Percentiles rank a stretch among this genome's conserved stretches.
Conservation (phyloP, 1,140 invertebrate species). For the Drosophila bocki region DNA sequence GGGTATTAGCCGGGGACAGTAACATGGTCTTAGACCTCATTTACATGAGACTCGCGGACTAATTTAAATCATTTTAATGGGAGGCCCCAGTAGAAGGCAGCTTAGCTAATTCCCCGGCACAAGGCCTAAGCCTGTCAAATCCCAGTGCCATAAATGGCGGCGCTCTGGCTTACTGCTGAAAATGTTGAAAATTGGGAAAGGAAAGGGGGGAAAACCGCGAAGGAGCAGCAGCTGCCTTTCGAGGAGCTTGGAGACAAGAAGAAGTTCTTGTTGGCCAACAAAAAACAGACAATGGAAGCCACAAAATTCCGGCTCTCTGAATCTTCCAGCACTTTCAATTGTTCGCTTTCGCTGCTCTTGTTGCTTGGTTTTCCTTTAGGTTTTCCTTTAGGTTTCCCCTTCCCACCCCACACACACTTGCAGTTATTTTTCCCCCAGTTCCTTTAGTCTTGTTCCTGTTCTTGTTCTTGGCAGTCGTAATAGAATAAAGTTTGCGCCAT, state of each 20-base stretch:
- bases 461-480: conserved; percentile 64
- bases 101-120: conserved; percentile 65
- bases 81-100: conserved; percentile 21
- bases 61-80: conserved; percentile 82
- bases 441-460: not conserved
- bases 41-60: conserved; percentile 42
- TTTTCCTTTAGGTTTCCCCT: not conserved
- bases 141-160: conserved; percentile 76
- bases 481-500: conserved; percentile 80
- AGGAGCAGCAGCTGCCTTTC: conserved; percentile 26
- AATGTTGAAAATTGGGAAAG: not conserved
- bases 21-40: conserved; percentile 16
- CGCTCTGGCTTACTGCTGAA: conserved; percentile 49
- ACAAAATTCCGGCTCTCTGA: conserved; percentile 13
- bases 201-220: not conserved
- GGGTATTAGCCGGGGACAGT: conserved; percentile 16
- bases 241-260: not conserved
- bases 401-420: no score
- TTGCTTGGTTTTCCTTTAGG: conserved; percentile 19
- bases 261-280: conserved; percentile 16
- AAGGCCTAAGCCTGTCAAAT: conserved; percentile 66
- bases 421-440: conserved; percentile 1
- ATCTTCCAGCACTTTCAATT: conserved; percentile 64
- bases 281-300: conserved; percentile 56
- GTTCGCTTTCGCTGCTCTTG: conserved; percentile 52